Conservation (phyloP, 2,888 invertebrate species). For the Pecten maximus region DNA sequence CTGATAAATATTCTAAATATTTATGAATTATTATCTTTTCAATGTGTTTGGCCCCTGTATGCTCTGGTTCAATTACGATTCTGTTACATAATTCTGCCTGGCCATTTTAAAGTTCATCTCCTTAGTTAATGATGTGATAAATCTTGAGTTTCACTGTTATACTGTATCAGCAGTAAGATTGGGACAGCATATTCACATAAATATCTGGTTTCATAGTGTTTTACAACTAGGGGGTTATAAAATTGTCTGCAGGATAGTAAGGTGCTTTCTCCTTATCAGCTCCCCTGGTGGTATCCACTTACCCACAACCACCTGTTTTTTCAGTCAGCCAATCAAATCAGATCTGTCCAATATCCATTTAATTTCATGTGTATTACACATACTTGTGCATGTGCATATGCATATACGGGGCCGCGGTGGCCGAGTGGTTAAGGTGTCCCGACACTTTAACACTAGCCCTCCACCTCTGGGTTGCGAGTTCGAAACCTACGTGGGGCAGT, state of each 20-base stretch:
- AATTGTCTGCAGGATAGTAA: not conserved
- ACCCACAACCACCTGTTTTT: not conserved
- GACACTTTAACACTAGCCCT: too few relatives aligned
- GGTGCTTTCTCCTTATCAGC: conserved; percentile 13
- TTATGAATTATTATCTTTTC: not conserved
- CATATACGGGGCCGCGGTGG: too few relatives aligned
- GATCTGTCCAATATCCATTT: not conserved
- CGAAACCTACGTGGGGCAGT: too few relatives aligned
- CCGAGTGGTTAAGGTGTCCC: too few relatives aligned
- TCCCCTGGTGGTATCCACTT: not conserved
- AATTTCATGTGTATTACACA: not conserved
- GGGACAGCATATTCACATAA: conserved; percentile 8
- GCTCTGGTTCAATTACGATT: not conserved
- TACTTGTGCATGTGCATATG: too few relatives aligned
- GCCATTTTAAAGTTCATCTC: conserved; percentile 30
- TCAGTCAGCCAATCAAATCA: not conserved
- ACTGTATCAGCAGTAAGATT: conserved; percentile 9
- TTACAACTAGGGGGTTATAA: conserved; percentile 11
- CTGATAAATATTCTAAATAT: not conserved
- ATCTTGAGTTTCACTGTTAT: conserved; percentile 18
- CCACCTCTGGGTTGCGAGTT: too few relatives aligned
- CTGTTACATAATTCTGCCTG: conserved; percentile 16
- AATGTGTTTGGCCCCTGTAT: not conserved
- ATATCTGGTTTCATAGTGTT: conserved; percentile 6
- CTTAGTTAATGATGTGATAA: conserved; percentile 16